A percentile compares a stretch with the other conserved stretches of the same genome.
phyloP scores from a whole-genome alignment of 1,140 invertebrate genomes.

The Gyrodactylus bullatarudis region DNA sequence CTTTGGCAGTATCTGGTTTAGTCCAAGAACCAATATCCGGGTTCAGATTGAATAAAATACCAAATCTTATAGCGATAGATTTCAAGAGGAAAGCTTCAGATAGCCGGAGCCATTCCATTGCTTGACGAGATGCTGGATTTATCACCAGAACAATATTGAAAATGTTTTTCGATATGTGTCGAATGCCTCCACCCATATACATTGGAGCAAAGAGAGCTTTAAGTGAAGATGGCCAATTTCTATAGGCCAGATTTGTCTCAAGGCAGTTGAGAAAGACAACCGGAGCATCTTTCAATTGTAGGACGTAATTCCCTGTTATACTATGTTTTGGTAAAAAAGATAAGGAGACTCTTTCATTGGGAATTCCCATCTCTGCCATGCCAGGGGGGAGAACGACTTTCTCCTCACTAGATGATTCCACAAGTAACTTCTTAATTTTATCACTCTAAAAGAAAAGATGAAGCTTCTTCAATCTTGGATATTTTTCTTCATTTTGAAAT shows the following conservation, averaged over 20 bases:
- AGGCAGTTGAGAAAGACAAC: conserved; percentile 77
- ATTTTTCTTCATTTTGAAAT: too few relatives aligned
- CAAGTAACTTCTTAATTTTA: background rate
- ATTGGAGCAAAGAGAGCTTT: conserved; percentile 63
- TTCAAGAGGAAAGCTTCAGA: conserved; percentile 64
- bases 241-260: conserved; percentile 51
- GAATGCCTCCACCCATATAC: conserved; percentile 60
- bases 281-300: conserved; percentile 34
- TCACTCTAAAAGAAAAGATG: background rate
- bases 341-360: background rate
- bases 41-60: conserved; percentile 6
- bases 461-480: too few relatives aligned
- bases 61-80: conserved; percentile 29
- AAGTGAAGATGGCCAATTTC: conserved; percentile 46
- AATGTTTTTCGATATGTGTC: conserved; percentile 56
- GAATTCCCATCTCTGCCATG: background rate
- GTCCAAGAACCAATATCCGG: background rate
- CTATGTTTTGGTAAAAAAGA: background rate
- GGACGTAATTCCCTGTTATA: conserved; percentile 8
- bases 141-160: conserved; percentile 60
- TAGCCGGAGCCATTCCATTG: conserved; percentile 39
- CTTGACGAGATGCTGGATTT: conserved; percentile 36
- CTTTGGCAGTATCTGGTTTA: background rate
- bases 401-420: background rate
- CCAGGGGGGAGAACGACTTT: background rate